Evolutionary conservation across 53 echinoderm and acorn worm genomes (phyloP).

Genomic region (Arbacia lixula): DNA sequence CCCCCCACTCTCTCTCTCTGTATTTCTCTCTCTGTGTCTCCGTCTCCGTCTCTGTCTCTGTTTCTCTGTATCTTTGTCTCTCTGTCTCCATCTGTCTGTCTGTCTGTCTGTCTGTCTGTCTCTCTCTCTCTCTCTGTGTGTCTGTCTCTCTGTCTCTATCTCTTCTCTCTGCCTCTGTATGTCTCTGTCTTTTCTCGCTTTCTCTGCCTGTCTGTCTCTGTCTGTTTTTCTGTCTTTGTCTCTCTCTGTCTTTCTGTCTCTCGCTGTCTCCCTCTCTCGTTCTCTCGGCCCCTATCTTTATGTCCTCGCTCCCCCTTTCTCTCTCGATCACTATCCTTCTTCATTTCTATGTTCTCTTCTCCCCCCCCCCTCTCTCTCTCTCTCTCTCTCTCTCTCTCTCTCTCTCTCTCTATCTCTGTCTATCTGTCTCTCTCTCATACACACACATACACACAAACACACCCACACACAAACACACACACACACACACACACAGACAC

Average conservation of each 20-base stretch:
- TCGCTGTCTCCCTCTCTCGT: background rate
- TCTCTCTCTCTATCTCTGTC: background rate
- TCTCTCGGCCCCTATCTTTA: background rate
- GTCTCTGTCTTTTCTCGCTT: too few species aligned
- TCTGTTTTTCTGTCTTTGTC: background rate
- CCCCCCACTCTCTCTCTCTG: background rate
- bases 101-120: background rate
- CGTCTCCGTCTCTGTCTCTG: background rate
- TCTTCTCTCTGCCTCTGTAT: background rate
- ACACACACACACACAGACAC: too few species aligned
- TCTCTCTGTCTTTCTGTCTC: constrained; percentile 7
- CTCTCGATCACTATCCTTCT: background rate
- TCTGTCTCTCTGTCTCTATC: background rate
- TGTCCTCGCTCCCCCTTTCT: constrained; percentile 23
- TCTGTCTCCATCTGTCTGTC: background rate
- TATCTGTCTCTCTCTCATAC: background rate
- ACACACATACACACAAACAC: too few species aligned
- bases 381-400: background rate
- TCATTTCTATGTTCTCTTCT: background rate
- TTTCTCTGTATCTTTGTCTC: too few species aligned
- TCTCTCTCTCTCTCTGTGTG: too few species aligned
- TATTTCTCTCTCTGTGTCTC: background rate
- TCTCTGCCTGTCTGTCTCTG: background rate
- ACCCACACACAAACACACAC: too few species aligned
- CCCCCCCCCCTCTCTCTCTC: constrained; percentile 11